Percentiles rank a stretch among this genome's conserved stretches.
Conservation (phyloP, 2,888 invertebrate genomes). For the Tenodera sinensis region DNA sequence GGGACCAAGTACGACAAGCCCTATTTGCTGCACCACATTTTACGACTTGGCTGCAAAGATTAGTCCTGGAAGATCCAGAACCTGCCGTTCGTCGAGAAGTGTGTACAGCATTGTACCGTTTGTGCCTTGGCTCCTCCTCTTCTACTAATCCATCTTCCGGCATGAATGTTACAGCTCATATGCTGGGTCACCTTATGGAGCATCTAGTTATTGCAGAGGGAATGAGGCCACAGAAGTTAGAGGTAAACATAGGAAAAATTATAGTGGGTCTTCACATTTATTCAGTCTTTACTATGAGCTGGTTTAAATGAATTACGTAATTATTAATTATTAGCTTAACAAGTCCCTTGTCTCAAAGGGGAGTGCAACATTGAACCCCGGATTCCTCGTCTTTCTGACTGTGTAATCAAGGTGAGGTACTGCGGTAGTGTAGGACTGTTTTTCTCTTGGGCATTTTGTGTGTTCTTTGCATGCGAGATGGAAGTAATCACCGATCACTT, state of each 20-base stretch:
- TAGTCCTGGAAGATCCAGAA: slow-evolving; percentile 89
- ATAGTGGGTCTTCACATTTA: too few species aligned
- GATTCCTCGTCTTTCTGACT: too few species aligned
- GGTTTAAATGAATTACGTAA: too few species aligned
- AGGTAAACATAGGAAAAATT: slow-evolving; percentile 39
- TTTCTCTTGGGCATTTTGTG: too few species aligned
- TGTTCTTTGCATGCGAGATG: too few species aligned
- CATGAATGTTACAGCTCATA: slow-evolving; percentile 67
- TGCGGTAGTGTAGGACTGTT: too few species aligned
- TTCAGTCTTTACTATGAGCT: too few species aligned
- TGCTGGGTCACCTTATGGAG: slow-evolving; percentile 74
- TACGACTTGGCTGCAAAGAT: slow-evolving; percentile 70
- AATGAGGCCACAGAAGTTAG: slow-evolving; percentile 65
- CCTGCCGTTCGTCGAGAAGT: slow-evolving; percentile 87
- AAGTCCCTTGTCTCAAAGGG: too few species aligned
- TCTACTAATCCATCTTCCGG: slow-evolving; percentile 37
- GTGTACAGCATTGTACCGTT: slow-evolving; percentile 85
- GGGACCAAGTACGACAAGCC: slow-evolving; percentile 69
- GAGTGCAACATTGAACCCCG: too few species aligned
- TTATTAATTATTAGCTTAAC: too few species aligned
- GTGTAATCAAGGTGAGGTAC: too few species aligned
- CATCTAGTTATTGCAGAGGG: slow-evolving; percentile 81
- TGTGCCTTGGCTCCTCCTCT: slow-evolving; percentile 70
- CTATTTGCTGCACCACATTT: slow-evolving; percentile 73
- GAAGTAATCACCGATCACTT: too few species aligned